Evolutionary conservation across 2,797 vertebrate genomes (phyloP), one percentile per base, ranked within the genome.

Genomic region (Squalus acanthias): DNA sequence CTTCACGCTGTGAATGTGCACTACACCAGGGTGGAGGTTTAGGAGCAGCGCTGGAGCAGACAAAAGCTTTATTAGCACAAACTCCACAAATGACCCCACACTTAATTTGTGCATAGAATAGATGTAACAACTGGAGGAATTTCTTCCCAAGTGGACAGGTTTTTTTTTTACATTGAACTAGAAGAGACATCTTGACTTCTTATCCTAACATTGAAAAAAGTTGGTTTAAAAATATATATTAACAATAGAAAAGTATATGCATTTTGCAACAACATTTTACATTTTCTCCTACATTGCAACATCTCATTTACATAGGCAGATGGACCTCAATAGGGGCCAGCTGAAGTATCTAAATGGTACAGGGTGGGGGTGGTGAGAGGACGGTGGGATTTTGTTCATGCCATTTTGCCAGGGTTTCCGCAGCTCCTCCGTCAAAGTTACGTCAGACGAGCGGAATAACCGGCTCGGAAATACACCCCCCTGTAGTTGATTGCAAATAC

Each of bases 211-310:
- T 91, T 91, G 88, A 91, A 91, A 91, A 91, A 91, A 3, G 33
- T 91, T n/a, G 88, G 60, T 91, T 91, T 91, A 91, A 91, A 91
- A 91, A 91, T 91, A 91, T 63, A 91, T 91, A 91, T 63, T 91
- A 91, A 91, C 88, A 33, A 91, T 91, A 91, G 88, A 91, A 91
- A 91, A 91, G 88, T 91, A 63, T 91, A 91, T 63, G 60, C 88
- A 91, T 91, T 91, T 91, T 91, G 57, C 88, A 65, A 91, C 57
- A 60, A 91, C 57, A n/a, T 60, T 24, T 89, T 65, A 91, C 88
- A 85, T 17, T 46, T 85, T 85, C n/a, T 46, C 79, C 79, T 46
- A 46, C 39, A 91, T n/a, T 65, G 33, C 88, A 91, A 57, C 29
- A 63, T 60, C 88, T 88, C 10, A 57, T 60, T 29, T 33, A 63